A percentile compares a stretch with the other conserved stretches of the same genome.
Evolutionary conservation across 2,888 invertebrate species (phyloP).

Genomic region (Epsilonema sp.): DNA sequence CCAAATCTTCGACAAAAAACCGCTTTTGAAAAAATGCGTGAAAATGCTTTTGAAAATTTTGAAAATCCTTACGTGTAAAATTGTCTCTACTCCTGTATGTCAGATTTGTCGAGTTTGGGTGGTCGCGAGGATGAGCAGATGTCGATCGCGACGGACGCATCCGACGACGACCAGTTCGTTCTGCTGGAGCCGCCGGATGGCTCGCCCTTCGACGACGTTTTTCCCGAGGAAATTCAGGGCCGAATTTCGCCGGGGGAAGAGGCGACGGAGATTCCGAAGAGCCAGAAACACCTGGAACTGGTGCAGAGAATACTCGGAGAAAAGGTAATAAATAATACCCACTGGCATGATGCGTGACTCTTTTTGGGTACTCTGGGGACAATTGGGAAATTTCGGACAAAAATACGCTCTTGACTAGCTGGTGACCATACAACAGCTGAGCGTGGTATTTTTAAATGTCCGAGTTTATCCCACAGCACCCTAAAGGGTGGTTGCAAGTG

Average conservation of each 20-base stretch:
- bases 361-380: too few species aligned
- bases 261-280: background rate
- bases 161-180: constrained; percentile 5
- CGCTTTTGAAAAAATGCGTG: too few species aligned
- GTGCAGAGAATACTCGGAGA: background rate
- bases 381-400: too few species aligned
- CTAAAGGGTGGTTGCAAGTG: too few species aligned
- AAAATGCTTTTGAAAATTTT: too few species aligned
- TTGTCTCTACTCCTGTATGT: background rate
- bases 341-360: too few species aligned
- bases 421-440: too few species aligned
- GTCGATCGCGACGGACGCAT: constrained; percentile 3
- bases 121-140: background rate
- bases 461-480: too few species aligned
- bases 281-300: background rate
- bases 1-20: too few species aligned
- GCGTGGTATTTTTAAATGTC: too few species aligned
- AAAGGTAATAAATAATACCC: too few species aligned
- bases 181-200: constrained; percentile 1
- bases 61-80: background rate
- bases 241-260: background rate
- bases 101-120: background rate
- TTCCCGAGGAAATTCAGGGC: background rate
- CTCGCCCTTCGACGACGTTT: constrained; percentile 5
- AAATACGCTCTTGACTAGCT: too few species aligned